These are phyloP conservation scores for Dendronephthya gigantea DNA, from an alignment of 64 coral and sea anemone species.

Conservation along the genomic window DNA sequence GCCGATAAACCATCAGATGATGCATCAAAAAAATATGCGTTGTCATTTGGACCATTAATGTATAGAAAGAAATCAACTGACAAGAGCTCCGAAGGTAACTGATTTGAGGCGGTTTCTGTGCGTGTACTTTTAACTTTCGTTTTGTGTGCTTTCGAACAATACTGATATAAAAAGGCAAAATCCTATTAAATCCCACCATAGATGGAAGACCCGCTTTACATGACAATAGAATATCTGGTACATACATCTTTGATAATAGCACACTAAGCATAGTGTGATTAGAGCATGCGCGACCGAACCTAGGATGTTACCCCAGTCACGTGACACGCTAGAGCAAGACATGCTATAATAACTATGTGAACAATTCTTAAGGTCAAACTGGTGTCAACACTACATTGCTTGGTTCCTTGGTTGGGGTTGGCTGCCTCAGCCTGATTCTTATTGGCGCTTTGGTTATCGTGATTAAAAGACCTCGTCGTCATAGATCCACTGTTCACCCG, in stretches of 20 bases:
- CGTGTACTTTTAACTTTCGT: too few relatives aligned
- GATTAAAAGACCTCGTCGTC: not conserved
- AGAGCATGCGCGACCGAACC: too few relatives aligned
- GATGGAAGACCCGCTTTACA: too few relatives aligned
- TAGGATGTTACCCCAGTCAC: too few relatives aligned
- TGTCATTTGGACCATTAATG: slow-evolving; percentile 1
- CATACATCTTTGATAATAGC: too few relatives aligned
- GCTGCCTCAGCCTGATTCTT: not conserved
- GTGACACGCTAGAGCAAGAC: too few relatives aligned
- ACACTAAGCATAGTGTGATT: too few relatives aligned
- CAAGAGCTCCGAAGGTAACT: not conserved
- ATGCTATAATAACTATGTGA: not conserved
- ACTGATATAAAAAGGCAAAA: too few relatives aligned
- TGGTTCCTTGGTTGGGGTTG: not conserved
- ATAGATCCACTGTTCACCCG: not conserved
- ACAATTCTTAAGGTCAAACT: not conserved
- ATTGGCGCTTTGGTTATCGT: not conserved
- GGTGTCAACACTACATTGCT: not conserved
- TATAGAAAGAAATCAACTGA: not conserved
- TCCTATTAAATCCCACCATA: too few relatives aligned
- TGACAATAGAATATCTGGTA: too few relatives aligned
- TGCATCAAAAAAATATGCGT: not conserved
- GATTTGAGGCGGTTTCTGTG: too few relatives aligned
- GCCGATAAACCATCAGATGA: not conserved
- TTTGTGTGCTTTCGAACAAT: too few relatives aligned